Conservation (phyloP, 2,888 invertebrate species). For the Serrognathus titanus region DNA sequence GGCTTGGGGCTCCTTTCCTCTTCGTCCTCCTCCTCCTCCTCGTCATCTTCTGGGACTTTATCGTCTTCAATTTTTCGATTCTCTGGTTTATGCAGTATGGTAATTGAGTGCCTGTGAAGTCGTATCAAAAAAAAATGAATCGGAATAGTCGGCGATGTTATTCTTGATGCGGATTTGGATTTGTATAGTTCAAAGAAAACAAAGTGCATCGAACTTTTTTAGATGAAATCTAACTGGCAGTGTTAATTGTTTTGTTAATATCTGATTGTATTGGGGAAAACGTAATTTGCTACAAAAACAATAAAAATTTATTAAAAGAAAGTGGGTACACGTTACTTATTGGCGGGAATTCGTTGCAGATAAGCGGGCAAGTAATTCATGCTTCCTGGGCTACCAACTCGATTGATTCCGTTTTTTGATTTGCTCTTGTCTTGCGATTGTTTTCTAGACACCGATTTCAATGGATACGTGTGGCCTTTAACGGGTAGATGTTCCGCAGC, state of each 20-base stretch:
- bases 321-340: not conserved
- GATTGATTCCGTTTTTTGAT: not conserved
- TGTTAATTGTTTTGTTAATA: not conserved
- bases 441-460: slow-evolving; percentile 24
- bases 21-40: slow-evolving; percentile 2
- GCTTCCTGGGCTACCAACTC: not conserved
- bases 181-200: slow-evolving; percentile 2
- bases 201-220: slow-evolving; percentile 15
- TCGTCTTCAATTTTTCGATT: too few relatives aligned
- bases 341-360: not conserved
- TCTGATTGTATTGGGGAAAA: not conserved
- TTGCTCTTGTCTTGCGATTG: not conserved
- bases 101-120: slow-evolving; percentile 13
- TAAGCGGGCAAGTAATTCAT: too few relatives aligned
- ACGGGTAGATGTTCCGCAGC: slow-evolving; percentile 1
- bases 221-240: slow-evolving; percentile 6
- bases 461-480: slow-evolving; percentile 26
- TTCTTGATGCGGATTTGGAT: slow-evolving; percentile 7
- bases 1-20: not conserved
- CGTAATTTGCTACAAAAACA: not conserved
- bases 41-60: slow-evolving; percentile 5
- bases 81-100: too few relatives aligned
- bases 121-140: slow-evolving; percentile 12
- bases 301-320: not conserved
- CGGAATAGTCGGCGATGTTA: slow-evolving; percentile 13